These are phyloP conservation scores for Tretioscincus oriximinensis DNA, from an alignment of 2,113 vertebrate genomes.

Conservation along the genomic window DNA sequence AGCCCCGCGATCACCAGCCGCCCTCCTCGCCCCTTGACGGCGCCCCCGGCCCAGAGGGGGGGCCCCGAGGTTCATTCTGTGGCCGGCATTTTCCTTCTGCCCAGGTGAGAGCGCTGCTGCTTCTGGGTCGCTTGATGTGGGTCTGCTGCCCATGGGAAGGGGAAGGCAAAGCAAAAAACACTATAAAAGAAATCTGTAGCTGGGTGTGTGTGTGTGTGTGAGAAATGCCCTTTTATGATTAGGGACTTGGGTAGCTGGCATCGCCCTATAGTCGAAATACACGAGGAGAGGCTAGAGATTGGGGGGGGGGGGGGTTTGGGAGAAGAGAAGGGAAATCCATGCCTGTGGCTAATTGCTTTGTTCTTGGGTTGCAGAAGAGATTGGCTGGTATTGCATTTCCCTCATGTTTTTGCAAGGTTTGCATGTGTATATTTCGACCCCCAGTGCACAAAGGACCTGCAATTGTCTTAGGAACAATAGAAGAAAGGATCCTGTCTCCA, in stretches of 20 bases:
- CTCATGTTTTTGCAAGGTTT: not conserved
- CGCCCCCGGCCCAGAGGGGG: not conserved
- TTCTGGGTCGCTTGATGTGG: not conserved
- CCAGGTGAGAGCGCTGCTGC: slow-evolving; percentile 8
- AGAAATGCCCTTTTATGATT: not conserved
- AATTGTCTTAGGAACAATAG: not conserved
- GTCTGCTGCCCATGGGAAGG: too few species aligned
- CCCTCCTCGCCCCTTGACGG: too few species aligned
- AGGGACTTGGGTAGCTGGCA: too few species aligned
- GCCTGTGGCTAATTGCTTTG: not conserved
- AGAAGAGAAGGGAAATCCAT: not conserved
- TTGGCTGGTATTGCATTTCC: not conserved
- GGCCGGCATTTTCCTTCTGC: not conserved
- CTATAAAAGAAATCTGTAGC: not conserved
- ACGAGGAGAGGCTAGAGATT: not conserved
- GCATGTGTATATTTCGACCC: not conserved
- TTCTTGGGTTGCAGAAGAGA: not conserved
- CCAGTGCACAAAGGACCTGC: not conserved
- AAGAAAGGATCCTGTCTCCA: not conserved
- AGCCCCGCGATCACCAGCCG: too few species aligned
- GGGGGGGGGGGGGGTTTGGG: too few species aligned
- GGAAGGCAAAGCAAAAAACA: too few species aligned
- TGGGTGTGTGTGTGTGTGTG: too few species aligned
- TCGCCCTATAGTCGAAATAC: not conserved
- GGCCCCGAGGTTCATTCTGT: not conserved